Percentiles rank a stretch among this genome's conserved stretches.
These are phyloP conservation scores for Dasypolia templi DNA, from an alignment of 2,888 invertebrate genomes.

Conservation along the genomic window DNA sequence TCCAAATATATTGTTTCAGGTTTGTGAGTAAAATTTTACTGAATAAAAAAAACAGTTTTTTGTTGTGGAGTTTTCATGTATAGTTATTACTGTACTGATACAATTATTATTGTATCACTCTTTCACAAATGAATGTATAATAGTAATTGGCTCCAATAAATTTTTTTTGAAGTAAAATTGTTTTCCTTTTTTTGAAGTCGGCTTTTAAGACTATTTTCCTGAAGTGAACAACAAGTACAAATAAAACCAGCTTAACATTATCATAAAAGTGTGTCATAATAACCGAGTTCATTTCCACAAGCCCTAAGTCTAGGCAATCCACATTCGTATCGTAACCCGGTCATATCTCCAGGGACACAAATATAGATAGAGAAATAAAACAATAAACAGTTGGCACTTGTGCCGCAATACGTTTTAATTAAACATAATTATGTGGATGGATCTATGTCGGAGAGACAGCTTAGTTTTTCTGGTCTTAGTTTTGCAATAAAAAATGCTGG, in stretches of 20 bases:
- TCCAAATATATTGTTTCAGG: not conserved
- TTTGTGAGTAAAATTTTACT: not conserved
- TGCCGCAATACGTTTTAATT: slow-evolving; percentile 56
- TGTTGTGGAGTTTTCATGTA: not conserved
- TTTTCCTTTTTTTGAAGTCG: not conserved
- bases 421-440: slow-evolving; percentile 48
- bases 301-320: slow-evolving; percentile 1
- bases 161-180: not conserved
- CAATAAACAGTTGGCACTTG: slow-evolving; percentile 34
- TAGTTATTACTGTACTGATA: too few relatives aligned
- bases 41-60: not conserved
- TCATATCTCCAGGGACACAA: slow-evolving; percentile 41
- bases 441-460: slow-evolving; percentile 14
- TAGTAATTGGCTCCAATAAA: not conserved
- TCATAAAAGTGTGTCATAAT: slow-evolving; percentile 11
- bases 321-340: slow-evolving; percentile 25
- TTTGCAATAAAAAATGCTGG: not conserved
- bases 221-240: not conserved
- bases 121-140: not conserved
- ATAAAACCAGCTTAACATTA: not conserved
- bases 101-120: not conserved
- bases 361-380: slow-evolving; percentile 35
- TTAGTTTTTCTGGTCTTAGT: slow-evolving; percentile 8
- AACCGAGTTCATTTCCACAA: not conserved
- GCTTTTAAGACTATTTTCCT: not conserved